phyloP scores from a whole-genome alignment of 2,113 vertebrate genomes.

The Coryphaenoides rupestris region DNA sequence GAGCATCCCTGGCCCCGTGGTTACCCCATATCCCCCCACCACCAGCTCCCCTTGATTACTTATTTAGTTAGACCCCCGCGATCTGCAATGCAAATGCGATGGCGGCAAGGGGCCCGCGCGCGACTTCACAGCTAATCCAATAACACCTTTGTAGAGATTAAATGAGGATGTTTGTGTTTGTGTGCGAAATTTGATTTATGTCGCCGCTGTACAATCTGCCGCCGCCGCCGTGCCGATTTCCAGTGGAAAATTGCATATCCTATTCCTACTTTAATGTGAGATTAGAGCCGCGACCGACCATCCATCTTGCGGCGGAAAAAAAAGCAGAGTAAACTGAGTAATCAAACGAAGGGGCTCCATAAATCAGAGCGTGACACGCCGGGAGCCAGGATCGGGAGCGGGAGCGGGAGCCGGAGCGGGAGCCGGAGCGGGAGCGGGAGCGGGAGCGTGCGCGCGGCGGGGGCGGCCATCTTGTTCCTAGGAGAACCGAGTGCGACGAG shows the following conservation, averaged over 20 bases:
- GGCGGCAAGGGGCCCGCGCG: slow-evolving; percentile 1
- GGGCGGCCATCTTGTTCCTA: slow-evolving; percentile 30
- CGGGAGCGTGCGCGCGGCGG: too few species aligned
- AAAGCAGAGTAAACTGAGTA: slow-evolving; percentile 48
- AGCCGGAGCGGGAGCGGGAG: too few species aligned
- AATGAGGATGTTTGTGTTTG: slow-evolving; percentile 45
- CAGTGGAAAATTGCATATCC: slow-evolving; percentile 36
- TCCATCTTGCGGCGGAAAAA: slow-evolving; percentile 46
- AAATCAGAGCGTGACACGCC: slow-evolving; percentile 53
- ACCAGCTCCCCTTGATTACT: slow-evolving; percentile 25
- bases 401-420: too few species aligned
- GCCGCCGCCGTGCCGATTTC: slow-evolving; percentile 32
- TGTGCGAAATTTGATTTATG: slow-evolving; percentile 45
- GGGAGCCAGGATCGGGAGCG: too few species aligned
- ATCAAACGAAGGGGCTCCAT: slow-evolving; percentile 55
- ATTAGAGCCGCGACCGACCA: slow-evolving; percentile 51
- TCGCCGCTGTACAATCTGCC: slow-evolving; percentile 24
- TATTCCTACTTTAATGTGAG: slow-evolving; percentile 49
- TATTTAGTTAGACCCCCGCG: not conserved
- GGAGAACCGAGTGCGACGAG: too few species aligned
- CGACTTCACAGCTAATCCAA: slow-evolving; percentile 42
- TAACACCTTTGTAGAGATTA: slow-evolving; percentile 36
- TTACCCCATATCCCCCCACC: not conserved
- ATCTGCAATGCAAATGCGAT: slow-evolving; percentile 23
- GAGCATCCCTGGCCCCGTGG: not conserved